Conservation (phyloP, 2,113 vertebrate species). For the Limnothrissa miodon region DNA sequence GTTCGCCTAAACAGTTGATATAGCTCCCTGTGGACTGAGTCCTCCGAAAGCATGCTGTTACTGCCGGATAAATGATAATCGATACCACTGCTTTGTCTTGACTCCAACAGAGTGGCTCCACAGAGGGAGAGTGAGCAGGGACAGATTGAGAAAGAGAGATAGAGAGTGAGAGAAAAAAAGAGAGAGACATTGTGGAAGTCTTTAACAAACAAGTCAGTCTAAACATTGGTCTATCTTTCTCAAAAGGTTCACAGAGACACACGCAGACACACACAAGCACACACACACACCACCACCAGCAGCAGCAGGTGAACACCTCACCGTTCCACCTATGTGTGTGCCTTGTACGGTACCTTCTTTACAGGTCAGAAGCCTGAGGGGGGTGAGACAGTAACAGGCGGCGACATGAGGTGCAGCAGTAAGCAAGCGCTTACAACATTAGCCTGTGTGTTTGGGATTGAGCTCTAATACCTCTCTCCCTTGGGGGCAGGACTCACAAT, state of each 20-base stretch:
- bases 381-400: background rate
- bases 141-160: slow-evolving; percentile 27
- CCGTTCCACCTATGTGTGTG: background rate
- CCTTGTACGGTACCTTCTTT: background rate
- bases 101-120: background rate
- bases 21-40: background rate
- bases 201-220: background rate
- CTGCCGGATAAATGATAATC: background rate
- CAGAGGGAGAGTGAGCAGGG: background rate
- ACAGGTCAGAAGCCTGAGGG: background rate
- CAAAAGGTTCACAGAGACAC: background rate
- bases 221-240: background rate
- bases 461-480: background rate
- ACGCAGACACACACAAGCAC: background rate
- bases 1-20: background rate
- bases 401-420: background rate
- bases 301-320: background rate
- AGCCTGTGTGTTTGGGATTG: slow-evolving; percentile 6
- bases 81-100: background rate
- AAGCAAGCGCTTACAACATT: background rate
- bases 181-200: background rate
- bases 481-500: background rate
- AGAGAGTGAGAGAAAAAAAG: no score
- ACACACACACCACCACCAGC: background rate
- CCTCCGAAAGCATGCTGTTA: background rate